Conservation (phyloP, 1,140 invertebrate species). For the Papilio machaon region DNA sequence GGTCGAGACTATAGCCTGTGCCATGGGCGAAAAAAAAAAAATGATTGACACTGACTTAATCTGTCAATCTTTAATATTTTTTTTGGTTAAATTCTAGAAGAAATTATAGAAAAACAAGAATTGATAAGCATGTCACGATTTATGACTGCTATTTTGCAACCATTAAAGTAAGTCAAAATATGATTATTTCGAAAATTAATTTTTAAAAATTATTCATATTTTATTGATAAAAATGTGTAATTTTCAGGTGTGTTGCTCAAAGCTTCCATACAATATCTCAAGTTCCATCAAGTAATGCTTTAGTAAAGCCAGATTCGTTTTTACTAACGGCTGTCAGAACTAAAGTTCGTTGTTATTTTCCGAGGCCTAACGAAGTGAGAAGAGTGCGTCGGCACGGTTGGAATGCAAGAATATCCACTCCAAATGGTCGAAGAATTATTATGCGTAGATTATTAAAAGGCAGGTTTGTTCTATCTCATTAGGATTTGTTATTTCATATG, state of each 20-base stretch:
- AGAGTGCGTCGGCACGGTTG: conserved; percentile 88
- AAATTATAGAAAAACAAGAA: background rate
- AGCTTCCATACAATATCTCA: conserved; percentile 50
- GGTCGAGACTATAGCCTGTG: no score
- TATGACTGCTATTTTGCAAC: conserved; percentile 62
- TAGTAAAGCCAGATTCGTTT: conserved; percentile 62
- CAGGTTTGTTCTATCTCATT: conserved; percentile 87
- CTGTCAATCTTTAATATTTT: background rate
- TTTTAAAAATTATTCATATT: background rate
- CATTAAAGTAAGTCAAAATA: conserved; percentile 56
- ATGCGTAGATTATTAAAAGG: conserved; percentile 90
- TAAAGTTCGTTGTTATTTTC: conserved; percentile 86
- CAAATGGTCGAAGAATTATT: conserved; percentile 85
- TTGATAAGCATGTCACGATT: conserved; percentile 57
- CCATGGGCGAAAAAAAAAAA: no score
- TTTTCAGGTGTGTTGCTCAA: conserved; percentile 58
- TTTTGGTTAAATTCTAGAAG: background rate
- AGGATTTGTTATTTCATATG: conserved; percentile 42
- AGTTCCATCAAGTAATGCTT: conserved; percentile 43
- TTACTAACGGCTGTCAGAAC: conserved; percentile 65
- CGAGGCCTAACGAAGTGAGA: conserved; percentile 86
- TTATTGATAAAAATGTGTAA: background rate
- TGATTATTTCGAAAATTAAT: background rate
- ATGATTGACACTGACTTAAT: background rate
- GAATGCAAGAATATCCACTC: conserved; percentile 86